Evolutionary conservation across 2,113 vertebrate genomes (phyloP).

Genomic region (Fulica atra): DNA sequence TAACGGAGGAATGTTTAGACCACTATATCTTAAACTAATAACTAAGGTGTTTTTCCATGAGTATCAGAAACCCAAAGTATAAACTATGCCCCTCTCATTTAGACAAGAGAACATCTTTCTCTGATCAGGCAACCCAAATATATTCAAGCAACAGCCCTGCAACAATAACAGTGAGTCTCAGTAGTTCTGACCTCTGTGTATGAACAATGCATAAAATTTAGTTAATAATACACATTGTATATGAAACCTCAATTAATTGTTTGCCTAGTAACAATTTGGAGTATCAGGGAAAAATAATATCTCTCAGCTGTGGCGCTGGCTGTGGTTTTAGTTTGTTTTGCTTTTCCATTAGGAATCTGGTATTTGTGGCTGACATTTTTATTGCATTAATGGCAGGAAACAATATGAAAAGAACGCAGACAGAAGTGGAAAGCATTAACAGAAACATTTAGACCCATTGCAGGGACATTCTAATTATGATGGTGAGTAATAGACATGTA

Average conservation of each 20-base stretch:
- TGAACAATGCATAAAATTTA: neutral
- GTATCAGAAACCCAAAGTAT: neutral
- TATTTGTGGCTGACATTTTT: constrained; percentile 72
- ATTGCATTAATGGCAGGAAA: constrained; percentile 69
- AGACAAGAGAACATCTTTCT: neutral
- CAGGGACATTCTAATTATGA: constrained; percentile 40
- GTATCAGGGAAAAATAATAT: constrained; percentile 55
- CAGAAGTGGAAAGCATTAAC: constrained; percentile 65
- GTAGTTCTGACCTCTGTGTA: neutral
- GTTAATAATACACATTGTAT: neutral
- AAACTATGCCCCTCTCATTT: neutral
- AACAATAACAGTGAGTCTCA: neutral
- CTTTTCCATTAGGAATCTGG: constrained; percentile 70
- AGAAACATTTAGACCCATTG: constrained; percentile 43
- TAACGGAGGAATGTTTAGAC: neutral
- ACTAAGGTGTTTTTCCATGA: neutral
- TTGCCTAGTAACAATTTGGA: constrained; percentile 29
- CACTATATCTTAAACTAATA: neutral
- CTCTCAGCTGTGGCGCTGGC: constrained; percentile 52
- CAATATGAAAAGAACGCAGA: constrained; percentile 70
- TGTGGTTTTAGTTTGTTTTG: constrained; percentile 69
- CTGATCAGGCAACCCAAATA: neutral
- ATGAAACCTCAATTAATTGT: constrained; percentile 29
- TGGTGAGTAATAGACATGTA: constrained; percentile 36
- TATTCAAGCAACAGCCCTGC: neutral